A percentile compares a stretch with the other conserved stretches of the same genome.
Conservation (phyloP, 2,888 invertebrate genomes). For the Chaetogeoica ovagalla region DNA sequence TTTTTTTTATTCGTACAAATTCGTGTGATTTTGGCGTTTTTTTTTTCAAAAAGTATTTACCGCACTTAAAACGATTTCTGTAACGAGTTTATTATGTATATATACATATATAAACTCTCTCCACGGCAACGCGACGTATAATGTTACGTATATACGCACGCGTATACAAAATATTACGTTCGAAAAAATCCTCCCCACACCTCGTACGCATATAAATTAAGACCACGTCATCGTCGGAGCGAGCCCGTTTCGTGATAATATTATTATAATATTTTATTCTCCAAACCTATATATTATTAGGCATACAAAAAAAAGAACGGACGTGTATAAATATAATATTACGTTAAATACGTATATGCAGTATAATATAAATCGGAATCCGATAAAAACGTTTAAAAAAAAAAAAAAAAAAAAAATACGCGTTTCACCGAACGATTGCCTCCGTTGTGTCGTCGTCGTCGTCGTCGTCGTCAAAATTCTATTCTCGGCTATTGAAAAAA, state of each 20-base stretch:
- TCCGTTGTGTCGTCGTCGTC: neutral
- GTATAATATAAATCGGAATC: constrained; percentile 25
- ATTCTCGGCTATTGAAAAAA: constrained; percentile 35
- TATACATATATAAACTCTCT: neutral
- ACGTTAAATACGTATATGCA: no score
- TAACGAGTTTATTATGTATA: no score
- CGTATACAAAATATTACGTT: no score
- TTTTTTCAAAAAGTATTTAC: no score
- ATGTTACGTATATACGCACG: neutral
- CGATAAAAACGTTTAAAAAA: constrained; percentile 47
- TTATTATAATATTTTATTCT: constrained; percentile 5
- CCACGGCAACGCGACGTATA: neutral
- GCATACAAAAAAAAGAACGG: neutral
- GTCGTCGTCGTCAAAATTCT: neutral
- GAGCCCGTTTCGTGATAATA: neutral
- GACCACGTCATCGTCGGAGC: constrained; percentile 30
- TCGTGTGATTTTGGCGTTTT: no score
- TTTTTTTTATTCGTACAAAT: no score
- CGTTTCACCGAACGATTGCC: neutral
- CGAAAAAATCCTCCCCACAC: neutral
- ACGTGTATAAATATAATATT: neutral
- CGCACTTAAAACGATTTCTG: no score
- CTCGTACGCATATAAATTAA: neutral
- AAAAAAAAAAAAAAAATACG: no score
- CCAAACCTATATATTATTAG: neutral